These are phyloP conservation scores for Caenorhabditis latens DNA, from an alignment of 1,140 invertebrate species.

Conservation along the genomic window DNA sequence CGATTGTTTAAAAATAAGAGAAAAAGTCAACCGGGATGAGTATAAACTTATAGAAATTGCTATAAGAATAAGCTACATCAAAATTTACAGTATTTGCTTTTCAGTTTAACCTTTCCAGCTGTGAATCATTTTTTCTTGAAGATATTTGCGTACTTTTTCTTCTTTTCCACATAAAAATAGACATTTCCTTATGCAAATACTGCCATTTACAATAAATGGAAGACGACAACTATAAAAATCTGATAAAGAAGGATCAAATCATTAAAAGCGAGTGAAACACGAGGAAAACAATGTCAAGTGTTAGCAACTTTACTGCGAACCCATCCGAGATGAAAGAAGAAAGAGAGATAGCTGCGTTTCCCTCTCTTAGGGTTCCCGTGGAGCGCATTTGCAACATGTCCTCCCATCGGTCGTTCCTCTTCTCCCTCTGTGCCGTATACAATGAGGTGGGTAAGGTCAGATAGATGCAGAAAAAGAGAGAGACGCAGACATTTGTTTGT, in stretches of 20 bases:
- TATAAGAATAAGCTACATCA: background rate
- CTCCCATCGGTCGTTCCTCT: background rate
- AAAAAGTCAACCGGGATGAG: background rate
- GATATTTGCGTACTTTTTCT: slow-evolving; percentile 16
- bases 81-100: background rate
- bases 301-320: slow-evolving; percentile 46
- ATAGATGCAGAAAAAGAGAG: background rate
- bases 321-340: background rate
- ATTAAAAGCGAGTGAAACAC: slow-evolving; percentile 1
- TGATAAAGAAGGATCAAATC: background rate
- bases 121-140: slow-evolving; percentile 15
- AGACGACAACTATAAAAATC: background rate
- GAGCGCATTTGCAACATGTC: slow-evolving; percentile 29
- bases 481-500: slow-evolving; percentile 2
- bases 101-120: background rate
- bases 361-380: background rate
- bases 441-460: background rate
- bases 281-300: slow-evolving; percentile 38
- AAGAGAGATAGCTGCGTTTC: background rate
- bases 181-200: background rate
- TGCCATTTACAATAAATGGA: background rate
- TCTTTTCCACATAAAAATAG: slow-evolving; percentile 8
- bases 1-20: background rate
- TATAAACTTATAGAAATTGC: background rate
- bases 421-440: background rate